Base-by-base conservation (phyloP, 2,113 vertebrate species). In the Microtus montanus region DNA sequence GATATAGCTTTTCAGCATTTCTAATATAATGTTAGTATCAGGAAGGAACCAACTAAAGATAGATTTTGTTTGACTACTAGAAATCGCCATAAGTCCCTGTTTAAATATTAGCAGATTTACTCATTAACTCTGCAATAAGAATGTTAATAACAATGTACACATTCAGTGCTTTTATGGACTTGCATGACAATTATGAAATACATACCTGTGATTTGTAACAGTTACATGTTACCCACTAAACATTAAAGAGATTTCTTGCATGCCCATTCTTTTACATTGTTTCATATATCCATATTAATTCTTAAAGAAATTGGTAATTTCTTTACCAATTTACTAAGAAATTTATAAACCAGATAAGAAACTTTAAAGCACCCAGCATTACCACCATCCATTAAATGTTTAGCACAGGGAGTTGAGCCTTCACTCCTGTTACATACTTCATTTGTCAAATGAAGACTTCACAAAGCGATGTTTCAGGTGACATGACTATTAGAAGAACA, bases 81-180 rank as follows among this genome's bases (percentile, higher is more conserved):
- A 94, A 94, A 38, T 78, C 13, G 80, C 52, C 22, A 64, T 41
- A 71, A 7, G 0, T 93, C 89, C 61, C 15, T 88, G 15, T 87
- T 89, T 78, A 86, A 91, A 66, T 92, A 75, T 82, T 38, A 70
- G 17, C n/a, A 89, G 8, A 87, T 17, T 96, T 96, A 96, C 89
- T 97, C 70, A 97, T 63, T 78, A 94, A n/a, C 66, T 96, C 66
- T 95, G 35, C 19, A 85, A 75, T 85, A 49, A 87, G 86, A 97
- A 95, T 96, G 70, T 89, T 84, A 97, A 95, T 90, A 64, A 78
- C 64, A 95, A 96, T 78, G 91, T 94, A 96, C 95, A 80, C 3
- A 87, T 68, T 91, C 71, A 90, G 22, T 84, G n/a, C 9, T 78
- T 93, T 86, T 38, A 79, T n/a, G 35, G 28, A 86, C 47, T 61